phyloP scores from a whole-genome alignment of 2,888 invertebrate species.

The Caenorhabditis sp. region DNA sequence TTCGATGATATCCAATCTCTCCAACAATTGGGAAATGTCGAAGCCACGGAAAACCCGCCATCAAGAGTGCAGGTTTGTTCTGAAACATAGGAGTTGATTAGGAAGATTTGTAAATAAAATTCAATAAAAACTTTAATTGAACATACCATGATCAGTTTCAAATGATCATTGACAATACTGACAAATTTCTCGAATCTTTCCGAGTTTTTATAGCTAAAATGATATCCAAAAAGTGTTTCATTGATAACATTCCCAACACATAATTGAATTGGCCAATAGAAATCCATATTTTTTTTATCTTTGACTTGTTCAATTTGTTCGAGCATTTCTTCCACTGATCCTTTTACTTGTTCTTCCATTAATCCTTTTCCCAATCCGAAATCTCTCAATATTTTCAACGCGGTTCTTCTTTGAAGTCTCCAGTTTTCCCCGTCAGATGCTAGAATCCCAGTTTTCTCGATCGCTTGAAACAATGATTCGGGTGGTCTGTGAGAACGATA shows the following conservation, averaged over 20 bases:
- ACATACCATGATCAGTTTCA: slow-evolving; percentile 6
- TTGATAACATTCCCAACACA: slow-evolving; percentile 58
- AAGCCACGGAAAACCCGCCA: slow-evolving; percentile 29
- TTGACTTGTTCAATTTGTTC: slow-evolving; percentile 17
- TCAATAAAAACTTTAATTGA: too few relatives aligned
- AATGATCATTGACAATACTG: slow-evolving; percentile 9
- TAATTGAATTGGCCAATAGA: slow-evolving; percentile 50
- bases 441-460: slow-evolving; percentile 19
- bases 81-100: not conserved
- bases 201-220: slow-evolving; percentile 32
- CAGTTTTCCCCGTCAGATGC: slow-evolving; percentile 47
- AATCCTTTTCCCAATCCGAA: slow-evolving; percentile 49
- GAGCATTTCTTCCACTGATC: slow-evolving; percentile 29
- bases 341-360: slow-evolving; percentile 50
- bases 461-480: slow-evolving; percentile 13
- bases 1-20: slow-evolving; percentile 19
- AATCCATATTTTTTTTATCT: slow-evolving; percentile 20
- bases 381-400: slow-evolving; percentile 52
- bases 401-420: slow-evolving; percentile 43
- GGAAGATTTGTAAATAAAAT: too few relatives aligned
- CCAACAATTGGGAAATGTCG: slow-evolving; percentile 38
- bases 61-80: not conserved
- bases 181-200: slow-evolving; percentile 43
- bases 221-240: slow-evolving; percentile 48
- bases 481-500: slow-evolving; percentile 12